Evolutionary conservation across 1,140 invertebrate species (phyloP).

Genomic region (Leguminivora glycinivorella): DNA sequence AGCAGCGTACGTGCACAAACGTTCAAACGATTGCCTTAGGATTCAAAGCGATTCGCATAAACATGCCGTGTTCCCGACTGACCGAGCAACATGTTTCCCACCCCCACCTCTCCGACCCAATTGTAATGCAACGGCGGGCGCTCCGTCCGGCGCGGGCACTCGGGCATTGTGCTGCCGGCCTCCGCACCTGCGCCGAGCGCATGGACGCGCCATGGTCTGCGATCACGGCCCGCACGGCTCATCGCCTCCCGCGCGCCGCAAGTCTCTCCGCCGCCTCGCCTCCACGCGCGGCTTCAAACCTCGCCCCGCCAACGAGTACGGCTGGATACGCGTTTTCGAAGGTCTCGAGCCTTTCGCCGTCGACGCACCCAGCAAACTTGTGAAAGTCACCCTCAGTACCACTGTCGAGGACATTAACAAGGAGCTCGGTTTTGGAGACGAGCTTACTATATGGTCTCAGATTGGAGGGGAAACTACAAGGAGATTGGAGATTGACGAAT

Average conservation of each 20-base stretch:
- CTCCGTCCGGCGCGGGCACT: constrained; percentile 62
- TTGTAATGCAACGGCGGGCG: constrained; percentile 68
- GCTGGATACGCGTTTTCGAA: constrained; percentile 82
- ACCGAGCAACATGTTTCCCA: constrained; percentile 74
- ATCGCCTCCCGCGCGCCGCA: constrained; percentile 61
- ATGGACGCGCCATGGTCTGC: constrained; percentile 65
- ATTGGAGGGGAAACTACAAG: constrained; percentile 80
- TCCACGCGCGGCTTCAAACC: constrained; percentile 80
- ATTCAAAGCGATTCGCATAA: constrained; percentile 14
- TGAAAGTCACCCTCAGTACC: constrained; percentile 81
- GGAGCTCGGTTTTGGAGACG: constrained; percentile 80
- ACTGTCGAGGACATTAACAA: constrained; percentile 81
- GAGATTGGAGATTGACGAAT: constrained; percentile 79
- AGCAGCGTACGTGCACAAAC: not conserved
- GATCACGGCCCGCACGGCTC: constrained; percentile 62
- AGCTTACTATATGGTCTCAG: constrained; percentile 82
- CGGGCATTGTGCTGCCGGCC: constrained; percentile 64
- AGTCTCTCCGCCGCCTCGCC: constrained; percentile 77
- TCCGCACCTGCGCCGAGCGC: constrained; percentile 56
- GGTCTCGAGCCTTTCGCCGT: constrained; percentile 78
- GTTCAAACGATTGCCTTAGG: constrained; percentile 11
- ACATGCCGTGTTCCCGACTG: constrained; percentile 64
- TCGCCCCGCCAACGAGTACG: constrained; percentile 50
- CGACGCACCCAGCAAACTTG: constrained; percentile 74
- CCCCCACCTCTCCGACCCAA: constrained; percentile 72